phyloP scores from a whole-genome alignment of 2,888 invertebrate genomes.

The Xestia c-nigrum region DNA sequence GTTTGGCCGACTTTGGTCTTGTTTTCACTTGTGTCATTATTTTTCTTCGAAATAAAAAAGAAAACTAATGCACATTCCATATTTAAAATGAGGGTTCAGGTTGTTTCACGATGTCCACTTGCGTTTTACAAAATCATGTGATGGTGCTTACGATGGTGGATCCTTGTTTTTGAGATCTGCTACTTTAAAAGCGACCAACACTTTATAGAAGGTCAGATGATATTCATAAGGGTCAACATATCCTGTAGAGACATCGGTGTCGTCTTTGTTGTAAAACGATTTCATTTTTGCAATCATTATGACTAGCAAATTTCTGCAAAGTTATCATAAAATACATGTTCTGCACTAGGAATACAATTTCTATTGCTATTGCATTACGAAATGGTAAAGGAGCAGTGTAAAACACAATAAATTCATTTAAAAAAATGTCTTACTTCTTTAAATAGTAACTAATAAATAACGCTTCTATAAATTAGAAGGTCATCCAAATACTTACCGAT shows the following conservation, averaged over 20 bases:
- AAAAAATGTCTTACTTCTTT: neutral
- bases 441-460: neutral
- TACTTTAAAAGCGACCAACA: conserved; percentile 74
- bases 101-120: neutral
- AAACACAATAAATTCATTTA: neutral
- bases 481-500: conserved; percentile 13
- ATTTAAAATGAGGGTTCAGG: neutral
- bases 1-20: too few relatives aligned
- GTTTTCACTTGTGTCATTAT: too few relatives aligned
- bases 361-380: conserved; percentile 18
- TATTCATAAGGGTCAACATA: conserved; percentile 73
- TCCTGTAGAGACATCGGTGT: conserved; percentile 70
- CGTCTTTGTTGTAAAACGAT: conserved; percentile 74
- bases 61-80: too few relatives aligned
- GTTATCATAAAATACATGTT: conserved; percentile 12
- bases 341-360: conserved; percentile 20
- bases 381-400: neutral
- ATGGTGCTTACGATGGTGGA: conserved; percentile 50
- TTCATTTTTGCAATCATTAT: conserved; percentile 69
- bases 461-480: neutral
- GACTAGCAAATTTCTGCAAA: neutral
- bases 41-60: too few relatives aligned
- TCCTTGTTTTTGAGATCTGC: conserved; percentile 66
- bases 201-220: conserved; percentile 54
- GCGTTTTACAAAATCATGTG: neutral